phyloP scores from a whole-genome alignment of 2,797 vertebrate genomes.

The Galagoides demidoff region DNA sequence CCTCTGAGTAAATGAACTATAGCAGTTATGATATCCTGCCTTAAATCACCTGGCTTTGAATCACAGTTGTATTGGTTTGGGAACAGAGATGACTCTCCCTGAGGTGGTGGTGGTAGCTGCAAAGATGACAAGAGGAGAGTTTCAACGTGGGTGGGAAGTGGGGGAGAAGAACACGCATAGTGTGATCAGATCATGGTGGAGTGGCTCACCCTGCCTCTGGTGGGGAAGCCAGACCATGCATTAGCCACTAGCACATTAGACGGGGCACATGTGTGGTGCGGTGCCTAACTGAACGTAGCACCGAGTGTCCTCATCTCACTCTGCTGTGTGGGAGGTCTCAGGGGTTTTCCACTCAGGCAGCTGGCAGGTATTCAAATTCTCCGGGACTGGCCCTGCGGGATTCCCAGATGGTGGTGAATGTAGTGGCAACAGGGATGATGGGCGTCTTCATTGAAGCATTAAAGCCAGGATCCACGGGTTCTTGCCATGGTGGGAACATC shows the following conservation, averaged over 20 bases:
- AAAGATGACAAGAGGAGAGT: neutral
- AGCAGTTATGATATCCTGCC: too few relatives aligned
- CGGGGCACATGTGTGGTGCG: neutral
- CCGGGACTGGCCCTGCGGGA: neutral
- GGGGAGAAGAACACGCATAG: neutral
- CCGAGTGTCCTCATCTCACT: neutral
- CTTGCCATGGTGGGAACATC: neutral
- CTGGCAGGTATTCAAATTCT: neutral
- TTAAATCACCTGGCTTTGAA: neutral
- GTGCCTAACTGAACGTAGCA: neutral
- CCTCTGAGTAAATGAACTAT: neutral
- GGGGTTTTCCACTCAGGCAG: neutral
- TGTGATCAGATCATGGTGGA: rapidly evolving
- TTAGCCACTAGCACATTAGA: neutral
- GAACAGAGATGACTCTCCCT: neutral
- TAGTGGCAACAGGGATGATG: neutral
- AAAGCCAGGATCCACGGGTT: neutral
- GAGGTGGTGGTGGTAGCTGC: neutral
- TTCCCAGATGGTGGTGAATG: neutral
- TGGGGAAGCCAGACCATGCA: neutral
- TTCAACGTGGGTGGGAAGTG: neutral
- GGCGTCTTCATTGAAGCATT: neutral
- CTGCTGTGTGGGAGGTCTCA: neutral
- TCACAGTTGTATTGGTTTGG: neutral
- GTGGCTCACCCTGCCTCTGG: neutral